Conservation (phyloP, 1,140 invertebrate genomes). For the Drosophila mayri region DNA sequence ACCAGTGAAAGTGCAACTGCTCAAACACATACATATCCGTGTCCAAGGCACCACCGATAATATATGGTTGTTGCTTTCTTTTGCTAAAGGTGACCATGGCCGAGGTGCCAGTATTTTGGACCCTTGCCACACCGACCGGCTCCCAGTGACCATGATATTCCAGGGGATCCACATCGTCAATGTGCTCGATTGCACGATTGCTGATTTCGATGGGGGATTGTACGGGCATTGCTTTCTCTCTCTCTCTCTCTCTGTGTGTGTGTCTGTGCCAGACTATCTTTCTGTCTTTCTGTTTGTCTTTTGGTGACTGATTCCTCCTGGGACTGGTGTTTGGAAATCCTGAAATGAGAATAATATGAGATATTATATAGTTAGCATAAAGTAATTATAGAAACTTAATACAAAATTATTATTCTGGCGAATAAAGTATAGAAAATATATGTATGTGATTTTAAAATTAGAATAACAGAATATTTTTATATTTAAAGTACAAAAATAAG, state of each 20-base stretch:
- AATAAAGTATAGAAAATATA: too few relatives aligned
- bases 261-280: too few relatives aligned
- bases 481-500: too few relatives aligned
- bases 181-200: constrained; percentile 85
- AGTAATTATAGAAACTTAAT: too few relatives aligned
- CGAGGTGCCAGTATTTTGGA: constrained; percentile 83
- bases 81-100: constrained; percentile 84
- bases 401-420: too few relatives aligned
- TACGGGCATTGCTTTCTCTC: constrained; percentile 74
- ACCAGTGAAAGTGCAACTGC: constrained; percentile 94
- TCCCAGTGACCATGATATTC: constrained; percentile 87
- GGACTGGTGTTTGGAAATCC: constrained; percentile 1
- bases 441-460: background rate
- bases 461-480: background rate
- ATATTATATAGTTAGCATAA: background rate
- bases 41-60: constrained; percentile 87
- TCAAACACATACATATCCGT: constrained; percentile 89
- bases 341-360: background rate
- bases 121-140: constrained; percentile 77
- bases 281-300: background rate
- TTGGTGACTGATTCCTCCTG: constrained; percentile 2
- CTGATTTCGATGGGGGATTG: constrained; percentile 86
- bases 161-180: constrained; percentile 86
- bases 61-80: constrained; percentile 80
- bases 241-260: background rate